phyloP scores from a whole-genome alignment of 2,888 invertebrate genomes.

The Bellardia pandia region DNA sequence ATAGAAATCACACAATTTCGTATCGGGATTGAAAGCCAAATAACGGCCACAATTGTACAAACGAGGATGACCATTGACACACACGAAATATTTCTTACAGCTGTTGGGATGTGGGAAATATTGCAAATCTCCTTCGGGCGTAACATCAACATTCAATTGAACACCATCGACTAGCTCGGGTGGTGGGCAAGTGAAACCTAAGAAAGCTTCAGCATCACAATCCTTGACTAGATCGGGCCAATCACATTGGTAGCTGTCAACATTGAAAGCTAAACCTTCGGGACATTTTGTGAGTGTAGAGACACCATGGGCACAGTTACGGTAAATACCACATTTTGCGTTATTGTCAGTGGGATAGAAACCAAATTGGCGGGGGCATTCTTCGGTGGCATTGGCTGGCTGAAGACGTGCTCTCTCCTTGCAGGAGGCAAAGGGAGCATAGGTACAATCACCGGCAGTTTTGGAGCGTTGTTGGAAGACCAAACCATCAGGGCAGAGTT shows the following conservation, averaged over 20 bases:
- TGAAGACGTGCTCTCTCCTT: constrained; percentile 88
- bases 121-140: constrained; percentile 81
- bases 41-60: constrained; percentile 91
- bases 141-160: constrained; percentile 80
- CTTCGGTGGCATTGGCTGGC: constrained; percentile 87
- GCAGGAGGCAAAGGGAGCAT: constrained; percentile 92
- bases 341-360: constrained; percentile 89
- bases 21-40: constrained; percentile 90
- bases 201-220: constrained; percentile 91
- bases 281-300: constrained; percentile 91
- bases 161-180: constrained; percentile 76
- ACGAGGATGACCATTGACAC: constrained; percentile 90
- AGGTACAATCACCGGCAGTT: constrained; percentile 89
- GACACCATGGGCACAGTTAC: constrained; percentile 92
- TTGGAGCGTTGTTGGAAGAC: constrained; percentile 87
- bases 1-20: constrained; percentile 88
- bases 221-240: constrained; percentile 93
- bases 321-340: constrained; percentile 90
- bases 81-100: constrained; percentile 92
- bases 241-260: constrained; percentile 90
- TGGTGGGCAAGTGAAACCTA: constrained; percentile 90
- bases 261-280: constrained; percentile 92
- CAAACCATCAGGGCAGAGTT: constrained; percentile 92
- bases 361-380: constrained; percentile 87
- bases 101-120: constrained; percentile 86